A percentile compares a stretch with the other conserved stretches of the same genome.
These are phyloP conservation scores for Orestias chungarensis DNA, from an alignment of 2,797 vertebrate genomes.

Conservation along the genomic window DNA sequence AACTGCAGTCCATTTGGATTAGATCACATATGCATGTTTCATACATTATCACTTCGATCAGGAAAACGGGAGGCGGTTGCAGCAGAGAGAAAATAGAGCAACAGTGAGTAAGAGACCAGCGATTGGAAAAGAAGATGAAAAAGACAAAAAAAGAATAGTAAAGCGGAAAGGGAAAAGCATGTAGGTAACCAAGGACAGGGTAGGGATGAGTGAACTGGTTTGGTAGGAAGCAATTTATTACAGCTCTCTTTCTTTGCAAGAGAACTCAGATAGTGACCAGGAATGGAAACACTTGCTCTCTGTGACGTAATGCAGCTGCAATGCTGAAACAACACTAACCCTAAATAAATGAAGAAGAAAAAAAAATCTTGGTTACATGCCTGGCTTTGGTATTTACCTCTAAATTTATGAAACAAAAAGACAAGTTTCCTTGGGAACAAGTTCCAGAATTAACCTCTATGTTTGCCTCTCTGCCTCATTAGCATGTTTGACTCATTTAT, in stretches of 20 bases:
- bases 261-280: conserved; percentile 61
- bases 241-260: conserved; percentile 60
- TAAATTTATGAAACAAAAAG: conserved; percentile 56
- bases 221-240: conserved; percentile 63
- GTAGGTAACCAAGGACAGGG: conserved; percentile 21
- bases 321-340: conserved; percentile 51
- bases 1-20: conserved; percentile 69
- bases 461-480: conserved; percentile 38
- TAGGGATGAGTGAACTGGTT: conserved; percentile 55
- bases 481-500: conserved; percentile 45
- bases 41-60: conserved; percentile 60
- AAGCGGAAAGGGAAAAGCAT: conserved; percentile 27
- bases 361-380: conserved; percentile 23
- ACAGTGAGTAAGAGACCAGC: conserved; percentile 31
- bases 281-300: conserved; percentile 52
- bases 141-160: conserved; percentile 36
- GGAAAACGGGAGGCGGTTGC: conserved; percentile 29
- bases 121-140: conserved; percentile 34
- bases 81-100: conserved; percentile 30
- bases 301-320: conserved; percentile 75
- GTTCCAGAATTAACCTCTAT: conserved; percentile 48
- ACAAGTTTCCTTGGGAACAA: conserved; percentile 40
- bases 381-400: conserved; percentile 52
- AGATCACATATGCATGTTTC: conserved; percentile 74
- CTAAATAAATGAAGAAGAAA: neutral